A percentile compares a stretch with the other conserved stretches of the same genome.
Evolutionary conservation across 2,888 invertebrate species (phyloP).

Genomic region (Polyploca ridens): DNA sequence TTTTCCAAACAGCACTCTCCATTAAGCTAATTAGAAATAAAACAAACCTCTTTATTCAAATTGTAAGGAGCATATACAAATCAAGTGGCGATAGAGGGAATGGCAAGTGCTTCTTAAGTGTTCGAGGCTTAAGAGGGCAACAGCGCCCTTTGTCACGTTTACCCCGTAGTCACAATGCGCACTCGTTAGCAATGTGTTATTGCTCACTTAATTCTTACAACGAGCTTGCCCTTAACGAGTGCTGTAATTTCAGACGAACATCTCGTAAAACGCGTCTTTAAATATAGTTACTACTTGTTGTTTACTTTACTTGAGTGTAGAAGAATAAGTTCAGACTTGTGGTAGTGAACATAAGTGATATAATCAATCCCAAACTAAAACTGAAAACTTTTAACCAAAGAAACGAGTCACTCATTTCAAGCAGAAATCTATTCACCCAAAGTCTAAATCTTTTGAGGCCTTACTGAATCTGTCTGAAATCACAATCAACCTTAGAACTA

Average conservation of each 20-base stretch:
- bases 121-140: slow-evolving; percentile 44
- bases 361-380: no score
- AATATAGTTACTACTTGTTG: neutral
- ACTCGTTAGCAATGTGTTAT: slow-evolving; percentile 63
- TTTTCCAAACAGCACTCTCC: neutral
- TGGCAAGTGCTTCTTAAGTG: slow-evolving; percentile 42
- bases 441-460: no score
- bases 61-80: neutral
- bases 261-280: slow-evolving; percentile 4
- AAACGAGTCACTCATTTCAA: no score
- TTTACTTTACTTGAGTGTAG: neutral
- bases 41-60: slow-evolving; percentile 9
- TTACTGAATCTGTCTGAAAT: no score
- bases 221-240: slow-evolving; percentile 42
- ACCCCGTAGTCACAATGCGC: slow-evolving; percentile 44
- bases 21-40: neutral
- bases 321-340: neutral
- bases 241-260: slow-evolving; percentile 45
- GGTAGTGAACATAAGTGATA: no score
- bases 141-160: slow-evolving; percentile 55
- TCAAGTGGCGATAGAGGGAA: slow-evolving; percentile 26
- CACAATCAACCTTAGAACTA: no score
- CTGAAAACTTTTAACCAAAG: no score
- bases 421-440: no score
- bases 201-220: slow-evolving; percentile 62